These are phyloP conservation scores for Cryptocephalus primarius DNA, from an alignment of 2,888 invertebrate species.

Conservation along the genomic window DNA sequence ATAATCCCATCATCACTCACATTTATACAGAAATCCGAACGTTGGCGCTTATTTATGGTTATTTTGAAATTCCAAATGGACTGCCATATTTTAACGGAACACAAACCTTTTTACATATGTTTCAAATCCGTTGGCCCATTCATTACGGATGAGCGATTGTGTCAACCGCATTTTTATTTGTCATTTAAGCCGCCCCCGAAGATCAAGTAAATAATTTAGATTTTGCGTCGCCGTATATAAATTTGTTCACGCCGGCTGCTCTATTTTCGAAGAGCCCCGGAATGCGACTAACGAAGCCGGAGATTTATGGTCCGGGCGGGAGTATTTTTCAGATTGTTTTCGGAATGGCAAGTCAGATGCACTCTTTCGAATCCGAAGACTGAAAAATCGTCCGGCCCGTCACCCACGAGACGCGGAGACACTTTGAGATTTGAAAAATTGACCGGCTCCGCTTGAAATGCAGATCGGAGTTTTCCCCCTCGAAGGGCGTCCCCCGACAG, in stretches of 20 bases:
- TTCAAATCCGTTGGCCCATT: conserved; percentile 9
- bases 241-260: conserved; percentile 8
- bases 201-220: conserved; percentile 8
- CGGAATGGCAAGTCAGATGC: too few species aligned
- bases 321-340: neutral
- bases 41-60: conserved; percentile 9
- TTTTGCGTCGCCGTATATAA: conserved; percentile 9
- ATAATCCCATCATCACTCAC: conserved; percentile 7
- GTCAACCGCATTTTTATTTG: conserved; percentile 6
- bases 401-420: too few species aligned
- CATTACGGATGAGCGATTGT: conserved; percentile 8
- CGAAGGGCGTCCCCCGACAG: too few species aligned
- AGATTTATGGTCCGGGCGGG: neutral
- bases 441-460: too few species aligned
- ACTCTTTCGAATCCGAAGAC: too few species aligned
- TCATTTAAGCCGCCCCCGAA: conserved; percentile 7
- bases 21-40: conserved; percentile 3
- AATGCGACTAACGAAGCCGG: neutral
- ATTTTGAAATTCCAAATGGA: conserved; percentile 9
- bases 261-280: too few species aligned
- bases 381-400: too few species aligned
- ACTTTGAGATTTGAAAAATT: too few species aligned
- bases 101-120: conserved; percentile 12
- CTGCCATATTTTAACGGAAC: conserved; percentile 10
- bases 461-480: too few species aligned